Conservation (phyloP, 2,113 vertebrate genomes). For the Uria aalge region DNA sequence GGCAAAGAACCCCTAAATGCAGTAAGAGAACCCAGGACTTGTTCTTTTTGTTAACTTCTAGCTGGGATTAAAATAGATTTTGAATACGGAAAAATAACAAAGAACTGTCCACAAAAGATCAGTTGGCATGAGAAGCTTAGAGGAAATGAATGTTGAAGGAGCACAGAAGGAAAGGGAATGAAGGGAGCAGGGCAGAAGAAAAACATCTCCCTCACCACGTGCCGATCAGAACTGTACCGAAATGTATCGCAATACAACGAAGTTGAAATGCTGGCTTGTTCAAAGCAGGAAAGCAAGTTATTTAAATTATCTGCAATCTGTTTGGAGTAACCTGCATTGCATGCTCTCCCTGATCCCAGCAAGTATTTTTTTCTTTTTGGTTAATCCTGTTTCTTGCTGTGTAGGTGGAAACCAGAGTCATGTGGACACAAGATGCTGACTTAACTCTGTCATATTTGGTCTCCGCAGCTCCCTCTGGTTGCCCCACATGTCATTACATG, state of each 20-base stretch:
- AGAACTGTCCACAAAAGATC: not conserved
- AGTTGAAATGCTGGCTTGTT: rapidly evolving
- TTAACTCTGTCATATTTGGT: not conserved
- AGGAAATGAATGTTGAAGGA: not conserved
- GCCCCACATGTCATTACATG: not conserved
- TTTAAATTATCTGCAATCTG: not conserved
- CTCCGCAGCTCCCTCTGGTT: slow-evolving; percentile 34
- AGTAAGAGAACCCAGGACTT: not conserved
- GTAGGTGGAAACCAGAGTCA: not conserved
- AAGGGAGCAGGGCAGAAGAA: not conserved
- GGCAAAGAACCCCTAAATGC: rapidly evolving
- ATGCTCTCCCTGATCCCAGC: not conserved
- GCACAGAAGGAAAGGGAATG: not conserved
- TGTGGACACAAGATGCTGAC: not conserved
- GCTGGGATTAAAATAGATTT: not conserved
- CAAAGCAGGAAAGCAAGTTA: not conserved
- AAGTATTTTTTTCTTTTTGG: too few species aligned
- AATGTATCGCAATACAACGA: not conserved
- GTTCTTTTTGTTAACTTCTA: not conserved
- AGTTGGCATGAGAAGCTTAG: not conserved
- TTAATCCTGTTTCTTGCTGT: not conserved
- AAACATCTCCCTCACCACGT: rapidly evolving
- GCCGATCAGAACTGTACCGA: not conserved
- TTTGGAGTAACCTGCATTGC: not conserved
- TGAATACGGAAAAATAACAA: not conserved